Percentiles rank a stretch among this genome's conserved stretches.
Conservation (phyloP, 2,888 invertebrate species). For the Ferdinandea cuprea region DNA sequence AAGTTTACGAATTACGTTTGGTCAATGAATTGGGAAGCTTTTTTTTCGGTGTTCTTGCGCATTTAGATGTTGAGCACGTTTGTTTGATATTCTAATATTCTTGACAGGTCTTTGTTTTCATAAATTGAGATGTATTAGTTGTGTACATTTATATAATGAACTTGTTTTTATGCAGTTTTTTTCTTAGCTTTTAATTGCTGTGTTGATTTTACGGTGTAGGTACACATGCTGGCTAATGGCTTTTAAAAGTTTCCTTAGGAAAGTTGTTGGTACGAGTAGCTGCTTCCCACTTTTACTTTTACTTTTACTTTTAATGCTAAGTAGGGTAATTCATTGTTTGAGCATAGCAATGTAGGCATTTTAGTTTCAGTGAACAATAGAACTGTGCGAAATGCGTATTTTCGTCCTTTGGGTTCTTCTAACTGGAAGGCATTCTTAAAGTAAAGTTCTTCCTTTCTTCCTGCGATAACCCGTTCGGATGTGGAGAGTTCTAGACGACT, state of each 20-base stretch:
- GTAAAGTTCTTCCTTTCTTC: no score
- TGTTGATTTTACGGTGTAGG: background rate
- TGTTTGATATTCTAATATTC: constrained; percentile 31
- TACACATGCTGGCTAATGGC: background rate
- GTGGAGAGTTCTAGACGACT: no score
- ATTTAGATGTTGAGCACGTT: constrained; percentile 41
- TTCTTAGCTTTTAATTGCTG: background rate
- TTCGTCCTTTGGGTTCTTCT: no score
- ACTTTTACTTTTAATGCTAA: no score
- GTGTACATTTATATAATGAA: background rate
- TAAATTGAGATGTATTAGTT: background rate
- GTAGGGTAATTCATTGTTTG: no score
- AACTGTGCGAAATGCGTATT: no score
- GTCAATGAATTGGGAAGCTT: constrained; percentile 66
- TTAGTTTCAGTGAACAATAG: no score
- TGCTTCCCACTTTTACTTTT: no score
- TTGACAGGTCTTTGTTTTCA: constrained; percentile 1
- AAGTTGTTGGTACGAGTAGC: no score
- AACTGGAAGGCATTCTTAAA: no score
- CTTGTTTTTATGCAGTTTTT: constrained; percentile 1
- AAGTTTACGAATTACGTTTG: constrained; percentile 53
- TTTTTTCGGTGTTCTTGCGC: constrained; percentile 59
- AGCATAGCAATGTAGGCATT: no score
- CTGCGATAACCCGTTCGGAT: no score
- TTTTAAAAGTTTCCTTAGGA: background rate